Conservation (phyloP, 2,888 invertebrate genomes). For the Nomada hirtipes region DNA sequence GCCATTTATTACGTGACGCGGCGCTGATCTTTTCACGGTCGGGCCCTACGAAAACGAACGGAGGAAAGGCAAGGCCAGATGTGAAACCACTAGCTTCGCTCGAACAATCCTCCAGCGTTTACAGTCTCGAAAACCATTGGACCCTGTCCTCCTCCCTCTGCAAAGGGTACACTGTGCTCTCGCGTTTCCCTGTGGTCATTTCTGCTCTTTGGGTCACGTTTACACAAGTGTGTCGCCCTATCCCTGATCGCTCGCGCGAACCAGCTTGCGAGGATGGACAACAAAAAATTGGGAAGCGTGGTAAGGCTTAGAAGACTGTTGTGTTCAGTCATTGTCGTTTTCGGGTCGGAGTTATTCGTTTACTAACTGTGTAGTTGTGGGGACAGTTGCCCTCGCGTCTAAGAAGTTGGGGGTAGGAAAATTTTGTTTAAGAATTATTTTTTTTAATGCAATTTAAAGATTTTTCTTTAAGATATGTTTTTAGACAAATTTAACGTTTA, state of each 20-base stretch:
- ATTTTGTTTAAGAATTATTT: background rate
- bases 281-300: constrained; percentile 8
- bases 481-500: too few species aligned
- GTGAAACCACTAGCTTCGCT: constrained; percentile 43
- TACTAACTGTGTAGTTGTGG: constrained; percentile 19
- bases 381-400: constrained; percentile 8
- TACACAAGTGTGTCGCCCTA: constrained; percentile 64
- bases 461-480: too few species aligned
- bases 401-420: too few species aligned
- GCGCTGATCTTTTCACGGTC: constrained; percentile 75
- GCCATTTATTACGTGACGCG: constrained; percentile 76
- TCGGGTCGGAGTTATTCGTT: constrained; percentile 7
- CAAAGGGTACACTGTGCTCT: constrained; percentile 44
- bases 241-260: background rate
- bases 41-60: constrained; percentile 57
- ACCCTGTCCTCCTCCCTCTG: constrained; percentile 19
- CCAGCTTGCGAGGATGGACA: background rate
- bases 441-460: too few species aligned
- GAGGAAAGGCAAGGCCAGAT: constrained; percentile 67
- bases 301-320: background rate
- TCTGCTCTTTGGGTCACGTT: constrained; percentile 63
- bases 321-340: constrained; percentile 21
- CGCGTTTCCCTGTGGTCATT: constrained; percentile 61
- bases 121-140: constrained; percentile 43
- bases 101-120: constrained; percentile 53